Conservation (phyloP, 2,797 vertebrate genomes). For the Smutsia gigantea region DNA sequence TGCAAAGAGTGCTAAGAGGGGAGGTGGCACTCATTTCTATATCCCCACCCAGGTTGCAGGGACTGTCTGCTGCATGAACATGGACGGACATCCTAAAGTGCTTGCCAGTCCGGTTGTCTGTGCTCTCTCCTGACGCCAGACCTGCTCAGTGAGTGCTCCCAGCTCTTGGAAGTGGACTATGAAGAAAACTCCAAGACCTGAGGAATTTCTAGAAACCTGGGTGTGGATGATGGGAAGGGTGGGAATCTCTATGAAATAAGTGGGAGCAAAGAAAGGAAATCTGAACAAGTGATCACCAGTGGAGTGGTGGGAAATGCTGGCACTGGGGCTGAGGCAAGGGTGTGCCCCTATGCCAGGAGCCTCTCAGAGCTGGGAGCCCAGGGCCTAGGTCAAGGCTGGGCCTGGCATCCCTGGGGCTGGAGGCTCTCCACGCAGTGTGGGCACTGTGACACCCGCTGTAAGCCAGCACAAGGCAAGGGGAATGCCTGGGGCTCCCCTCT, state of each 20-base stretch:
- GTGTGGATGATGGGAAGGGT: background rate
- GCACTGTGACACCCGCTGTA: background rate
- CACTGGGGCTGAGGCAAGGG: background rate
- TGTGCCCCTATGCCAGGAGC: background rate
- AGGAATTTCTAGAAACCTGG: conserved; percentile 3
- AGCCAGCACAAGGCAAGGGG: background rate
- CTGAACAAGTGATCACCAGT: background rate
- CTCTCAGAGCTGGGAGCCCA: background rate
- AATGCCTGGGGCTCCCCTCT: background rate
- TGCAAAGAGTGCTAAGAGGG: background rate
- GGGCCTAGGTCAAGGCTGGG: background rate
- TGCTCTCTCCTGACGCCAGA: background rate
- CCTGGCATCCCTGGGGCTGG: background rate
- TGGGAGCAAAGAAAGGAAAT: background rate
- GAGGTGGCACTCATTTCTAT: background rate
- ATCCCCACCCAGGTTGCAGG: background rate
- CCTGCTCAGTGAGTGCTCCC: background rate
- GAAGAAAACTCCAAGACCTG: background rate
- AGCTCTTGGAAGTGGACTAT: background rate
- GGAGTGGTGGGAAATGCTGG: background rate
- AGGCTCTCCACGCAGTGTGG: background rate
- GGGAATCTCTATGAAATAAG: background rate
- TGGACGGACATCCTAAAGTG: background rate
- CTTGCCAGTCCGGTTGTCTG: background rate
- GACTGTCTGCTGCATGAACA: background rate